Percentiles rank a stretch among this genome's conserved stretches.
These are phyloP conservation scores for Acanthosepion esculentum DNA, from an alignment of 2,888 invertebrate species.

Conservation along the genomic window DNA sequence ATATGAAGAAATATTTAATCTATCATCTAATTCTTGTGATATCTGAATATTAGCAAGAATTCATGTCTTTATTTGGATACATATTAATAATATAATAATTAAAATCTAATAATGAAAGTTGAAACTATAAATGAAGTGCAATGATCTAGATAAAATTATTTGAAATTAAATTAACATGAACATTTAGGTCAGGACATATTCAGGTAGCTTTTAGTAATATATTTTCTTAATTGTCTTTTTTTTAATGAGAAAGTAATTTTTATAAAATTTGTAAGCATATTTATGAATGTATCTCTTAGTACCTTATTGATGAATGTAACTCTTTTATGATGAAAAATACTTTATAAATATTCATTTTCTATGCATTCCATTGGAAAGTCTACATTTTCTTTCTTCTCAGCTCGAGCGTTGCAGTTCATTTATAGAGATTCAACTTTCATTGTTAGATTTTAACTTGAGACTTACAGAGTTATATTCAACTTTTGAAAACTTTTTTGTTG, in stretches of 20 bases:
- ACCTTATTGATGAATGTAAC: neutral
- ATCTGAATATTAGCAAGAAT: neutral
- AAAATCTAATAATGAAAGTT: no score
- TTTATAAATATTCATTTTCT: neutral
- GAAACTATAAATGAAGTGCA: neutral
- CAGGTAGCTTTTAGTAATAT: neutral
- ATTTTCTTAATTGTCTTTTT: neutral
- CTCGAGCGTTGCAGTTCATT: neutral
- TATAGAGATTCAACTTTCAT: neutral
- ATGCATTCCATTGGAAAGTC: neutral
- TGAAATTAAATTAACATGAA: neutral
- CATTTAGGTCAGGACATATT: neutral
- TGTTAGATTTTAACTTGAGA: neutral
- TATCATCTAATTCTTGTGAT: neutral
- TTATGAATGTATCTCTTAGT: neutral
- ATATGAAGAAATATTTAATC: neutral
- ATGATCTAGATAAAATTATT: neutral
- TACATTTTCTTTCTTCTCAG: neutral
- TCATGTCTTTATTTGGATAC: neutral
- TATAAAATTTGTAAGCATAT: neutral
- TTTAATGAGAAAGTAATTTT: neutral
- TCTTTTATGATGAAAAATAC: neutral
- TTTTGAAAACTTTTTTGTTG: neutral
- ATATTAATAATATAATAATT: neutral
- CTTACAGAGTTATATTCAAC: no score